A percentile compares a stretch with the other conserved stretches of the same genome.
Evolutionary conservation across 2,113 vertebrate species (phyloP).

Genomic region (Phasianus colchicus): DNA sequence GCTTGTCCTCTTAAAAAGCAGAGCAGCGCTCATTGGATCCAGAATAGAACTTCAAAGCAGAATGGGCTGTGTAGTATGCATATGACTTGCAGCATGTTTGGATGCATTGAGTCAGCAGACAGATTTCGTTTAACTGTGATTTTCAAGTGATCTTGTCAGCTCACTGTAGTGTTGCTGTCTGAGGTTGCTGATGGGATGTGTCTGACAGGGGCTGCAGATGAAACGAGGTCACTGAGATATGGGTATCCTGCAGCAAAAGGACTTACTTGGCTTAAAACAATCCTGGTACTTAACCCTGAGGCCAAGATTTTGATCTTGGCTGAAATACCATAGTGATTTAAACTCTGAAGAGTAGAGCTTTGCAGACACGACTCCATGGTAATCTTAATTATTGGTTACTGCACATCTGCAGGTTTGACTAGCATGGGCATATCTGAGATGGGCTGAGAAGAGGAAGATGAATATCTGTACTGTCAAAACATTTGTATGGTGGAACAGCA

Average conservation of each 20-base stretch:
- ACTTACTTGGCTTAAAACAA: neutral
- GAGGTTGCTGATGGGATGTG: neutral
- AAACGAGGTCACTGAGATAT: neutral
- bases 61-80: accelerated
- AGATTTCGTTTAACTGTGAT: neutral
- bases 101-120: neutral
- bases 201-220: neutral
- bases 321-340: neutral
- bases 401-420: neutral
- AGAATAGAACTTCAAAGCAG: neutral
- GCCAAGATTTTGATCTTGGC: neutral
- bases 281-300: neutral
- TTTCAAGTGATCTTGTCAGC: neutral
- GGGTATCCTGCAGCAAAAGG: neutral
- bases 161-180: neutral
- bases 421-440: neutral
- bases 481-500: neutral
- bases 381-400: neutral
- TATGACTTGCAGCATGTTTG: neutral
- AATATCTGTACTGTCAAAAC: neutral
- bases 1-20: neutral
- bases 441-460: neutral
- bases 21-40: neutral
- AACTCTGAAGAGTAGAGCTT: neutral
- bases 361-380: neutral